A percentile compares a stretch with the other conserved stretches of the same genome.
phyloP scores from a whole-genome alignment of 2,113 vertebrate species.

The Dermatemys mawii region DNA sequence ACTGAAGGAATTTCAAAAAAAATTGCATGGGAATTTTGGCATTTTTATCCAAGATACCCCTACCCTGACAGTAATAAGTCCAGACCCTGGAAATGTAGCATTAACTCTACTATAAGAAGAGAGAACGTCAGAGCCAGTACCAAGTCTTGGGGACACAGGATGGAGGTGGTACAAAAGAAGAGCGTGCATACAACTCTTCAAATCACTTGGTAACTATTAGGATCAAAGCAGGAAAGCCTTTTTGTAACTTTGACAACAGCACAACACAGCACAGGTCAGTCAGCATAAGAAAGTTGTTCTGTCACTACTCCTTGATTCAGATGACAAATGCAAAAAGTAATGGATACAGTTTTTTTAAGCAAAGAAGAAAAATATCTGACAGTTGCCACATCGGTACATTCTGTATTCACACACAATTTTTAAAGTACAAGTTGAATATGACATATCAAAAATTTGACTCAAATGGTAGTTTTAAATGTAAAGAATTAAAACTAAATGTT shows the following conservation, averaged over 20 bases:
- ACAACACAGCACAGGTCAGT: neutral
- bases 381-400: neutral
- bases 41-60: neutral
- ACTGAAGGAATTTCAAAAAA: rapidly evolving
- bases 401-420: neutral
- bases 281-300: neutral
- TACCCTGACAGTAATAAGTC: neutral
- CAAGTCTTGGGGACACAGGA: neutral
- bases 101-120: neutral
- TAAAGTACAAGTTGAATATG: neutral
- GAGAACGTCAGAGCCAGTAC: neutral
- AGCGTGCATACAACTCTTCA: rapidly evolving
- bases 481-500: neutral
- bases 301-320: neutral
- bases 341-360: neutral
- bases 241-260: neutral
- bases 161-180: neutral
- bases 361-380: neutral
- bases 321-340: neutral
- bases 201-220: neutral
- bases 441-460: neutral
- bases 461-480: neutral
- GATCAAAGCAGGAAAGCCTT: neutral
- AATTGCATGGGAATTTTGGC: neutral
- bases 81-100: neutral